Base-by-base conservation (phyloP, 1,140 invertebrate species). In the Saccostrea cuccullata region DNA sequence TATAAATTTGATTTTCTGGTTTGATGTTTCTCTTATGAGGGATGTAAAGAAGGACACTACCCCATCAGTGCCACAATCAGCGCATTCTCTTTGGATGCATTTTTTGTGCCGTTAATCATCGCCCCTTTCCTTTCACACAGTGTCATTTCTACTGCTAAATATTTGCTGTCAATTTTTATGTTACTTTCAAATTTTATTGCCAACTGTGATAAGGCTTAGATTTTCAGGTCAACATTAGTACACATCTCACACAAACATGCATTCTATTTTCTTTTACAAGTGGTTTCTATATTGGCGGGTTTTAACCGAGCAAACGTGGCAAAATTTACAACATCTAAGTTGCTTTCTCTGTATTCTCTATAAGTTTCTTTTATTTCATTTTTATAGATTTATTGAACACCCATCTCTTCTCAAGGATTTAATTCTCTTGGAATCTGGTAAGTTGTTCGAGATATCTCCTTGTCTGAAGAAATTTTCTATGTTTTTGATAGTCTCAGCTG, bases 361-460 rank as follows among this genome's bases (percentile, higher is more conserved):
- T 60, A 89, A 0, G 82, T 26, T 20, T 64, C 8, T 23, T 2
- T n/a, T 8, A 88, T 6, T 36, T 36, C 0, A 36, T 36, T 36
- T 36, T 36, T 36, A 36, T n/a, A 9, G 87, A 82, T 36, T 60
- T 88, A 70, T 85, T 40, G 55, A 88, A 47, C 11, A 88, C 87
- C 26, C 82, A 15, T 84, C 87, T 84, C 64, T 88, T 82, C 13
- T 55, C n/a, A 2, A 85, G 40, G 40, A 67, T 47, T 88, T 88
- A 11, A 88, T 36, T 47, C 83, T 84, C 20, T 85, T 88, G 4
- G 87, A n/a, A 12, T 56, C 40, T 36, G 84, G 87, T 40, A 89
- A 70, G 86, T 85, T 89, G 82, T 84, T 89, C 17, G 88, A 89
- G 47, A 86, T 36, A 60, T 89, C 88, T n/a, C 9, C n/a, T 82